Evolutionary conservation across 2,888 invertebrate genomes (phyloP), one percentile per base, ranked within the genome.

Genomic region (Drosophila kokeensis): DNA sequence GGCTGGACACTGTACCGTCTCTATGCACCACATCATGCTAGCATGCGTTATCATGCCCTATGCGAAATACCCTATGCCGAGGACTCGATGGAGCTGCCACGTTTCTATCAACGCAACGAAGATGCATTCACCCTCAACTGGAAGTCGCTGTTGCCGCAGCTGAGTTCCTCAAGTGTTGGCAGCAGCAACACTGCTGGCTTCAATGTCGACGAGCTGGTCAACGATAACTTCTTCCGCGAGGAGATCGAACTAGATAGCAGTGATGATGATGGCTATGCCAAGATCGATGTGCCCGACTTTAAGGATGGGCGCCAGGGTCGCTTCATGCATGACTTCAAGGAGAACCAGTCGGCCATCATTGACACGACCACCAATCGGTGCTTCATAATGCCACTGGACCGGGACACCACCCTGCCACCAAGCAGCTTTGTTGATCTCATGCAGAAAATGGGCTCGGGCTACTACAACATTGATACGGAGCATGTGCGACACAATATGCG

Each of bases 321-420:
- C 76, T 98, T 98, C 91, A 96, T 99, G 84, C 99, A 99, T 90
- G 98, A 99, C 93, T 99, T 99, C 92, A 96, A 95, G 80, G 95
- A 95, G 82, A 96, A 96, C 83, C 93, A 94, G 61, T 95, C 96
- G 40, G 95, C 96, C 90, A 98, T 98, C 74, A 95, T 97, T 69
- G 98, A 98, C 93, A 93, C 95, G 21, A 95, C 95, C 69, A 94
- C 95, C 42, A 94, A 94, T 61, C 95, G 97, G 34, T 99, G 99
- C 94, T 99, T 98, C 94, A 95, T 98, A 24, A 97, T 98, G 97
- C 96, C 97, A 1, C 94, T 99, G 91, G 96, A 98, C 93, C 95
- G 96, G 36, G 94, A 94, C 38, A 94, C 95, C 66, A 96, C 98
- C 74, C 93, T 97, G 89, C 96, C 96, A 48, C 99, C 99, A 5